Percentiles rank a stretch among this genome's conserved stretches.
phyloP scores from a whole-genome alignment of 2,888 invertebrate genomes.

The Chalcis sispes region DNA sequence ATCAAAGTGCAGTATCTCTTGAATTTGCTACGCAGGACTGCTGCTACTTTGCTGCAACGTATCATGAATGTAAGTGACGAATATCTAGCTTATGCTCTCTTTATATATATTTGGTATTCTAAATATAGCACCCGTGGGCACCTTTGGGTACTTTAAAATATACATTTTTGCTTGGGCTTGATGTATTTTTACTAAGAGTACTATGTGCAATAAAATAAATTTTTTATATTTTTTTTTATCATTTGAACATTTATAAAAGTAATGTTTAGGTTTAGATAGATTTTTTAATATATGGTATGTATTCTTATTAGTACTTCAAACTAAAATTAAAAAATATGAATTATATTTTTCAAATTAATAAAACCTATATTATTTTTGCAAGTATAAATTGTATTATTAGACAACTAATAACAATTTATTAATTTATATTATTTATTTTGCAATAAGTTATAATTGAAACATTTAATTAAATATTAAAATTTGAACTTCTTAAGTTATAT shows the following conservation, averaged over 20 bases:
- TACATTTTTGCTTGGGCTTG: slow-evolving; percentile 16
- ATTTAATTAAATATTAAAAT: not conserved
- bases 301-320: not conserved
- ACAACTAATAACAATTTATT: not conserved
- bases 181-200: slow-evolving; percentile 1
- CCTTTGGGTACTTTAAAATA: slow-evolving; percentile 44
- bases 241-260: slow-evolving; percentile 4
- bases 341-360: slow-evolving; percentile 5
- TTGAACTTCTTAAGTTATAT: not conserved
- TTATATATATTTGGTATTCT: slow-evolving; percentile 19
- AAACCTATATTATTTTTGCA: not conserved
- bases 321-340: not conserved
- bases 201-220: not conserved
- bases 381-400: not conserved
- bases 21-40: slow-evolving; percentile 16
- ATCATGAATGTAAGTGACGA: slow-evolving; percentile 61
- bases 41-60: slow-evolving; percentile 54
- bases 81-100: slow-evolving; percentile 26
- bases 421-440: not conserved
- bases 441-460: not conserved
- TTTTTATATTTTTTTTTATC: not conserved
- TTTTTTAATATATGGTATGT: not conserved
- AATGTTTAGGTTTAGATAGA: not conserved
- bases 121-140: slow-evolving; percentile 37
- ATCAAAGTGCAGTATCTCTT: not conserved